Conservation (phyloP, 2,888 invertebrate species). For the Shargacucullia verbasci region DNA sequence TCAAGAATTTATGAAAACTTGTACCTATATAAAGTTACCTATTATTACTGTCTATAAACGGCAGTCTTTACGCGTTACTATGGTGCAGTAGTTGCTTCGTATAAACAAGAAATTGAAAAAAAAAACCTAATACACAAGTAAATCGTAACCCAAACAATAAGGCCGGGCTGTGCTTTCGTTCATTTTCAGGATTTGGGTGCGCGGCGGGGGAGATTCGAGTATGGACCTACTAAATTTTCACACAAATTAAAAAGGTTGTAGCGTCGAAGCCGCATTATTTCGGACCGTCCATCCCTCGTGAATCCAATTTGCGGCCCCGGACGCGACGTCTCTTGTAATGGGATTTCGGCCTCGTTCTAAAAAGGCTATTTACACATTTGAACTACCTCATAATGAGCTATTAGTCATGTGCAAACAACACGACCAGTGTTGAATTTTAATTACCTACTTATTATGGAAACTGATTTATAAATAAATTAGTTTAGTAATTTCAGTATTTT, state of each 20-base stretch:
- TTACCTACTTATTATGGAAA: conserved; percentile 31
- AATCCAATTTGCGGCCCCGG: conserved; percentile 79
- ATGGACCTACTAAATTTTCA: conserved; percentile 62
- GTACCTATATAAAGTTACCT: no score
- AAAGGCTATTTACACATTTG: conserved; percentile 76
- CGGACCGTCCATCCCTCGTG: conserved; percentile 73
- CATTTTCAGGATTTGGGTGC: conserved; percentile 28
- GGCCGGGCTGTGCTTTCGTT: conserved; percentile 17
- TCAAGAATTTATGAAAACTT: background rate
- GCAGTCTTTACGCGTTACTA: no score
- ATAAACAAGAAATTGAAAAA: no score
- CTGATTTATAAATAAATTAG: no score
- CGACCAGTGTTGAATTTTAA: conserved; percentile 39
- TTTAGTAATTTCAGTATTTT: conserved; percentile 10
- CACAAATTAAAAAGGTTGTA: conserved; percentile 73
- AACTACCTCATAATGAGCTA: conserved; percentile 63
- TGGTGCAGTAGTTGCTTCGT: no score
- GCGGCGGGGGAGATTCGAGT: conserved; percentile 38
- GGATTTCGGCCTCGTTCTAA: conserved; percentile 77
- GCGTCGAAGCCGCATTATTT: conserved; percentile 76
- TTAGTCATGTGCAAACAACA: conserved; percentile 52
- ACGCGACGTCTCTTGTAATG: conserved; percentile 78
- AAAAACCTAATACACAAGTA: conserved; percentile 24
- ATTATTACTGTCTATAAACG: no score
- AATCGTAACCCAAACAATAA: conserved; percentile 40